Conservation (phyloP, 1,140 invertebrate genomes). For the Diuraphis noxia region DNA sequence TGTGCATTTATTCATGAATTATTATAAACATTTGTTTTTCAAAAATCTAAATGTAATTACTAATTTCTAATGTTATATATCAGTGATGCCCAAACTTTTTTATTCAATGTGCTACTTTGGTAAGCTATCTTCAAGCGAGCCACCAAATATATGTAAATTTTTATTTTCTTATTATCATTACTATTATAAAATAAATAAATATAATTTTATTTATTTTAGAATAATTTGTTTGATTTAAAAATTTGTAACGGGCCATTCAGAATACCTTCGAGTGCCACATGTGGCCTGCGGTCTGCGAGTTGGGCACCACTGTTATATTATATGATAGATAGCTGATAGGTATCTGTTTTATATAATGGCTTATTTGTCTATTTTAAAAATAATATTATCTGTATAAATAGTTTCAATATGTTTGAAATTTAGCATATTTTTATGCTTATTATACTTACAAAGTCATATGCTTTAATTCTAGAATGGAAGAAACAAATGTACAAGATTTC, state of each 20-base stretch:
- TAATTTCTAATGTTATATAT: not conserved
- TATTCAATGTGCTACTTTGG: no score
- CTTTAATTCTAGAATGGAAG: conserved; percentile 78
- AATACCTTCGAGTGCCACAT: no score
- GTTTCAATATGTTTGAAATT: not conserved
- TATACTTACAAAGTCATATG: not conserved
- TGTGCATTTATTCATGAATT: not conserved
- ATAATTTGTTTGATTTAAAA: no score
- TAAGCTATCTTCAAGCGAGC: no score
- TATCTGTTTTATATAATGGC: not conserved
- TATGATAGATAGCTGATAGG: no score
- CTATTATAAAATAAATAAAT: no score
- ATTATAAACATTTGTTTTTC: not conserved
- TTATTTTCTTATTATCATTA: no score
- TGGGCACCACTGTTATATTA: no score
- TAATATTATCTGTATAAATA: not conserved
- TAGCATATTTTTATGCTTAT: not conserved
- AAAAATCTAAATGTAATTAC: not conserved
- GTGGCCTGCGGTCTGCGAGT: no score
- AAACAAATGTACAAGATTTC: conserved; percentile 90
- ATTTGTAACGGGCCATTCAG: no score
- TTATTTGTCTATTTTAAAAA: conserved; percentile 48
- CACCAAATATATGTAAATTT: no score
- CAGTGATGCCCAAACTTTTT: not conserved
- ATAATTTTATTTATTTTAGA: no score